Conservation (phyloP, 2,113 vertebrate genomes). For the Platycercus adscitus region DNA sequence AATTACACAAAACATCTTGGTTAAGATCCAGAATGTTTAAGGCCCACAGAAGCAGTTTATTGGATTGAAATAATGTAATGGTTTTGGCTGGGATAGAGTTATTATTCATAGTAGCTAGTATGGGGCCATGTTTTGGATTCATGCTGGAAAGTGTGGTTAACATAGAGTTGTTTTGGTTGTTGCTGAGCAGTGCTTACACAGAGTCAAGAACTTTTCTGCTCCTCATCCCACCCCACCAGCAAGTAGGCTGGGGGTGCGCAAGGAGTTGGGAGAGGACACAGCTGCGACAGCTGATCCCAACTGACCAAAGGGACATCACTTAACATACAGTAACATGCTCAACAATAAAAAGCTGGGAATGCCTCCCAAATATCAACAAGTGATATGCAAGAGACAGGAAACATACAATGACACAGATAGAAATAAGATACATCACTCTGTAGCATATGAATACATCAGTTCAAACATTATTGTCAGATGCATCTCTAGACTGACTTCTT, state of each 20-base stretch:
- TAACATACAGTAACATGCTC: rapidly evolving
- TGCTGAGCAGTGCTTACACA: not conserved
- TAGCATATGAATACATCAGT: rapidly evolving
- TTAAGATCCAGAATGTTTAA: not conserved
- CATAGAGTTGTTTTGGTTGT: not conserved
- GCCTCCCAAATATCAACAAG: not conserved
- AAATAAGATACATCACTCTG: not conserved
- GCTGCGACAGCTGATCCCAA: not conserved
- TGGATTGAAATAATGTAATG: not conserved
- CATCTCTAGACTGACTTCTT: not conserved
- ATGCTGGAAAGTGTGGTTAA: not conserved
- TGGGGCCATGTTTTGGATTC: not conserved
- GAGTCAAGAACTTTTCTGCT: not conserved
- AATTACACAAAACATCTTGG: not conserved
- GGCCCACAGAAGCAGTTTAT: not conserved
- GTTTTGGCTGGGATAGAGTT: not conserved
- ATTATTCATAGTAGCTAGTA: not conserved
- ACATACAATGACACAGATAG: not conserved
- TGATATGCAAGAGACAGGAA: not conserved
- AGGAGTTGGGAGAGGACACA: not conserved
- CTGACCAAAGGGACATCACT: not conserved
- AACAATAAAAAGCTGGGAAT: not conserved
- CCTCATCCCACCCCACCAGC: not conserved
- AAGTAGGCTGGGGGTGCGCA: not conserved
- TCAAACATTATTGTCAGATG: not conserved